Conservation (phyloP, 2,113 vertebrate genomes). For the Grantiella picta region DNA sequence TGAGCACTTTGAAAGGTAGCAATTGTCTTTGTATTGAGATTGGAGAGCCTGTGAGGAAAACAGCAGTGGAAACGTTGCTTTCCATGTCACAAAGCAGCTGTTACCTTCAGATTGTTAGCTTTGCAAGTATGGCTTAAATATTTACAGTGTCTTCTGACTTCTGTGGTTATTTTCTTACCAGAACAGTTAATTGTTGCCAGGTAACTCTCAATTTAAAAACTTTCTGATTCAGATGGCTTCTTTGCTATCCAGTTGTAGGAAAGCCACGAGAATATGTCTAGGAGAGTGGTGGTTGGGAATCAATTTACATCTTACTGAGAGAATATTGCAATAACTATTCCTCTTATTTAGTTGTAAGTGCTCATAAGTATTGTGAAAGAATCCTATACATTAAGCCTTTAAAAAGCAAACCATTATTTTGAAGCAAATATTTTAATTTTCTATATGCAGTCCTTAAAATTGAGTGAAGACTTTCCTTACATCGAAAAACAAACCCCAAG, state of each 20-base stretch:
- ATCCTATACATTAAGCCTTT: neutral
- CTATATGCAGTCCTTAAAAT: neutral
- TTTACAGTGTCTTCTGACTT: constrained; percentile 10
- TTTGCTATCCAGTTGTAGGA: neutral
- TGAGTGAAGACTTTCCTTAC: neutral
- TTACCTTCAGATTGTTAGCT: neutral
- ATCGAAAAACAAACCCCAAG: neutral
- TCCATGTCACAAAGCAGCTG: neutral
- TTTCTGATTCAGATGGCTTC: neutral
- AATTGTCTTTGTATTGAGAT: neutral
- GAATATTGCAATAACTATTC: neutral
- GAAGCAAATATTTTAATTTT: neutral
- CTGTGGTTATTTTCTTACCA: neutral
- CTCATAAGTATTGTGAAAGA: neutral
- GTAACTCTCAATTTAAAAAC: neutral
- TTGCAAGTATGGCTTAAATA: constrained; percentile 7
- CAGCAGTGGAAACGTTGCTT: neutral
- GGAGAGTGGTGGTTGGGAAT: neutral
- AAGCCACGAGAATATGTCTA: neutral
- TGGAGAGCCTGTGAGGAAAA: neutral
- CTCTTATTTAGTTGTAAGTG: neutral
- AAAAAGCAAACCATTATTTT: neutral
- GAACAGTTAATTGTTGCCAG: constrained; percentile 23
- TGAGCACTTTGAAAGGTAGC: neutral
- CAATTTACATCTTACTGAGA: neutral